A percentile compares a stretch with the other conserved stretches of the same genome.
phyloP scores from a whole-genome alignment of 2,113 vertebrate species.

The Paramormyrops kingsleyae region DNA sequence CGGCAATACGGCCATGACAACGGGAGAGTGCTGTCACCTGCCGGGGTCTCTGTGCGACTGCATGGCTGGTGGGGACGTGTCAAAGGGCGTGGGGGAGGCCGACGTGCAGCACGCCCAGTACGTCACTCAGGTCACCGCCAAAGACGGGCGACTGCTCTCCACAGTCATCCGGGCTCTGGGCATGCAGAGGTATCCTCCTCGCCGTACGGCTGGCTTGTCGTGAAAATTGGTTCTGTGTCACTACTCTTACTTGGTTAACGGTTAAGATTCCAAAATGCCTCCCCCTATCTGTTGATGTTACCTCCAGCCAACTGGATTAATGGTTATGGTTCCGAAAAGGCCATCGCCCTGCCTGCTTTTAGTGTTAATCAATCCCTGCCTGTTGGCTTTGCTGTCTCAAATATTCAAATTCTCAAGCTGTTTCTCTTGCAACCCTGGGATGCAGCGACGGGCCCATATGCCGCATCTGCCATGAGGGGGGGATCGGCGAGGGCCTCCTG shows the following conservation, averaged over 20 bases:
- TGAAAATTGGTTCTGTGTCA: neutral
- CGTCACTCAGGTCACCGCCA: constrained; percentile 79
- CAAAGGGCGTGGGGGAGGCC: constrained; percentile 72
- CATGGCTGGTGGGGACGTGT: constrained; percentile 64
- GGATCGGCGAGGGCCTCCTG: constrained; percentile 74
- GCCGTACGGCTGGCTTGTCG: neutral
- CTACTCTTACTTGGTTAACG: neutral
- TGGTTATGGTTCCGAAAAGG: neutral
- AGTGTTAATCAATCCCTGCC: neutral
- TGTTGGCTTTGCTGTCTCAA: neutral
- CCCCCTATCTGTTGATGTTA: neutral
- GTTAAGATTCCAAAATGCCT: neutral
- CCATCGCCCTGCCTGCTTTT: neutral
- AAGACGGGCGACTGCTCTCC: constrained; percentile 78
- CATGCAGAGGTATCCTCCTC: constrained; percentile 63
- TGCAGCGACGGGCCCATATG: constrained; percentile 88
- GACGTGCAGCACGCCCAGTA: constrained; percentile 72
- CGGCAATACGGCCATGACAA: constrained; percentile 74
- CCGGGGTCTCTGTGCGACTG: constrained; percentile 88
- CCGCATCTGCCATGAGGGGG: constrained; percentile 92
- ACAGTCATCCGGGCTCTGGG: constrained; percentile 82
- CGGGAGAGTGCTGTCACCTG: constrained; percentile 87
- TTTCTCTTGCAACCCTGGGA: neutral
- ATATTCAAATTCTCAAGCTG: neutral
- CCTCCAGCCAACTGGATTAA: neutral